Conservation (phyloP, 2,888 invertebrate species). For the Lysandra bellargus region DNA sequence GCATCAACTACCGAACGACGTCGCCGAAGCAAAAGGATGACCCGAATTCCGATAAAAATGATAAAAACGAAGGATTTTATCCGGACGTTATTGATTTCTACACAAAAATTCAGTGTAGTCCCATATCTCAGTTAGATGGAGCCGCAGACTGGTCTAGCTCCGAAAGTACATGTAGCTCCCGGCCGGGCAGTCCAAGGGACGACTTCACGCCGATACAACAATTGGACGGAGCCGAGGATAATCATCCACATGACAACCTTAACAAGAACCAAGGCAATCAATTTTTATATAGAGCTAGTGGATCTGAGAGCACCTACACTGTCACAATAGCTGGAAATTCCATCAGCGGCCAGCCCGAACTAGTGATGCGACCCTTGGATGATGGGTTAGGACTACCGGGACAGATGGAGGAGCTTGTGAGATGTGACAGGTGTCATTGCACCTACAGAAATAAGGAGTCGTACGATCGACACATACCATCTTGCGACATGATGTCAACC, state of each 20-base stretch:
- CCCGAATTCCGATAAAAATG: constrained; percentile 54
- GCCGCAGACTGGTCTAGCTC: constrained; percentile 84
- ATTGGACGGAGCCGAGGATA: constrained; percentile 85
- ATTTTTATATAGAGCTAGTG: constrained; percentile 72
- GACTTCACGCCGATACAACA: constrained; percentile 81
- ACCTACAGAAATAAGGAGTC: constrained; percentile 91
- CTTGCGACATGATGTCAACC: constrained; percentile 88
- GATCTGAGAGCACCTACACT: constrained; percentile 71
- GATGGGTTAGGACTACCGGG: constrained; percentile 63
- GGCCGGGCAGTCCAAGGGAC: constrained; percentile 68
- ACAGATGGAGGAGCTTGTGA: constrained; percentile 86
- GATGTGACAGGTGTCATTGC: constrained; percentile 92
- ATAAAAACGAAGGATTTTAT: constrained; percentile 71
- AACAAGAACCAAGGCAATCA: constrained; percentile 66
- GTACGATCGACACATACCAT: constrained; percentile 88
- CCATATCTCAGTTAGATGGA: constrained; percentile 85
- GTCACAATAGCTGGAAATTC: constrained; percentile 77
- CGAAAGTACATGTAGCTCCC: constrained; percentile 72
- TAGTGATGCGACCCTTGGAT: constrained; percentile 70
- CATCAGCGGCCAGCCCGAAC: constrained; percentile 72
- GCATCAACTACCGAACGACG: constrained; percentile 65
- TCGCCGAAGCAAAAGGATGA: constrained; percentile 71
- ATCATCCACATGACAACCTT: constrained; percentile 64
- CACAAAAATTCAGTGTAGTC: constrained; percentile 77
- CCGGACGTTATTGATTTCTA: constrained; percentile 78